These are phyloP conservation scores for Cossypha niveicapilla DNA, from an alignment of 2,797 vertebrate species.

Conservation along the genomic window DNA sequence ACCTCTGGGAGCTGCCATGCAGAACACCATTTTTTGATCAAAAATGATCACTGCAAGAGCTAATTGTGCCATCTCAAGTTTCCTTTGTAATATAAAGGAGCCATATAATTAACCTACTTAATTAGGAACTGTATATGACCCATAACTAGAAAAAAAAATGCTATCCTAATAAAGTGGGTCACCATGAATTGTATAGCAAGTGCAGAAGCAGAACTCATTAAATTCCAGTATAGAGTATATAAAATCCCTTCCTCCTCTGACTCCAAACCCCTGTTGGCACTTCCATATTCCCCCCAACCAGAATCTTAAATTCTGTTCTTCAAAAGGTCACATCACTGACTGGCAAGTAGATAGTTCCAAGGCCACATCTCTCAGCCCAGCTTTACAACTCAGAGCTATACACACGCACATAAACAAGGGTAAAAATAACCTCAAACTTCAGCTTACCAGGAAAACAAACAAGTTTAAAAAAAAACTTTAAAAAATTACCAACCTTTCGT, in stretches of 20 bases:
- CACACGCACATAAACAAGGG: rapidly evolving
- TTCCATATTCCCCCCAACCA: neutral
- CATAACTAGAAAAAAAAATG: neutral
- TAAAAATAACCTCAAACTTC: slow-evolving; percentile 23
- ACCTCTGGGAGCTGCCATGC: neutral
- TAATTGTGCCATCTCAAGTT: slow-evolving; percentile 9
- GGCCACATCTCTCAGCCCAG: neutral
- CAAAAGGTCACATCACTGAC: neutral
- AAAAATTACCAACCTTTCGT: slow-evolving; percentile 43
- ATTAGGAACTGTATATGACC: slow-evolving; percentile 53
- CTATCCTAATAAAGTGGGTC: slow-evolving; percentile 40
- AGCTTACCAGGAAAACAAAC: neutral
- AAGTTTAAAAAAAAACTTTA: neutral
- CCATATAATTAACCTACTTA: slow-evolving; percentile 58
- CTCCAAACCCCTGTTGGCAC: neutral
- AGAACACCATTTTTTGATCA: neutral
- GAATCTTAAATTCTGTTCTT: neutral
- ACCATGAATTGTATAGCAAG: slow-evolving; percentile 5
- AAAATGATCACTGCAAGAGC: neutral
- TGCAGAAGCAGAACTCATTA: slow-evolving; percentile 10
- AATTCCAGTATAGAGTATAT: neutral
- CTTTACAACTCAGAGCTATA: neutral
- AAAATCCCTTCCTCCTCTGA: neutral
- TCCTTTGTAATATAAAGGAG: slow-evolving; percentile 23
- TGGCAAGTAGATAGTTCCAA: neutral